phyloP scores from a whole-genome alignment of 2,797 vertebrate species.

The Potorous gilbertii region DNA sequence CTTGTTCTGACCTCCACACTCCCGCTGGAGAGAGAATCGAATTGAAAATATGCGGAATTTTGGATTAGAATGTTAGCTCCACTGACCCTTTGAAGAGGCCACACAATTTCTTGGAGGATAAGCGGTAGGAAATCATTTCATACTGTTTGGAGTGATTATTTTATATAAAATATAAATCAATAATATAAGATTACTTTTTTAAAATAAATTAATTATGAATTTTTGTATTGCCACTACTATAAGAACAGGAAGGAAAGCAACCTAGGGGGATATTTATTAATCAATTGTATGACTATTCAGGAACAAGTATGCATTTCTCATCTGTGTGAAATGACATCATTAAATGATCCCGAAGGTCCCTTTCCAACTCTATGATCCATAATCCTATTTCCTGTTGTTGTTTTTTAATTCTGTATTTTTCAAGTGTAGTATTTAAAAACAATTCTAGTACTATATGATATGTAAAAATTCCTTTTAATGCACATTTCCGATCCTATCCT shows the following conservation, averaged over 20 bases:
- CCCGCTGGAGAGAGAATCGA: not conserved
- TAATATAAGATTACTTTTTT: not conserved
- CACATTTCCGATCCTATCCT: not conserved
- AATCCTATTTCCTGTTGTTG: not conserved
- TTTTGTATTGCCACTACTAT: constrained; percentile 40
- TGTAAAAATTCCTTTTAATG: not conserved
- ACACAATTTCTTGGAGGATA: constrained; percentile 49
- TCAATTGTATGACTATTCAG: not conserved
- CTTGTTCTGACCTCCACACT: not conserved
- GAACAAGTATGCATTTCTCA: not conserved
- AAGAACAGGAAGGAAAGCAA: constrained; percentile 5
- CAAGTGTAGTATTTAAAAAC: constrained; percentile 50
- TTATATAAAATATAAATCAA: not conserved
- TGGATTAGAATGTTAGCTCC: not conserved
- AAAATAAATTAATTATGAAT: not conserved
- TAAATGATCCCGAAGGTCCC: not conserved
- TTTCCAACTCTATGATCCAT: not conserved
- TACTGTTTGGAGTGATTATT: constrained; percentile 35
- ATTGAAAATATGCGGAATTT: constrained; percentile 41
- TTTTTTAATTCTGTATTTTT: constrained; percentile 21
- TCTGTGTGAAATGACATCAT: constrained; percentile 22
- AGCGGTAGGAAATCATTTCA: constrained; percentile 42
- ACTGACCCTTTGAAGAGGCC: constrained; percentile 54
- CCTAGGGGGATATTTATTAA: constrained; percentile 21
- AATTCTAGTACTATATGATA: not conserved